A percentile compares a stretch with the other conserved stretches of the same genome.
phyloP scores from a whole-genome alignment of 2,888 invertebrate genomes.

The Eristalinus sepulchralis region DNA sequence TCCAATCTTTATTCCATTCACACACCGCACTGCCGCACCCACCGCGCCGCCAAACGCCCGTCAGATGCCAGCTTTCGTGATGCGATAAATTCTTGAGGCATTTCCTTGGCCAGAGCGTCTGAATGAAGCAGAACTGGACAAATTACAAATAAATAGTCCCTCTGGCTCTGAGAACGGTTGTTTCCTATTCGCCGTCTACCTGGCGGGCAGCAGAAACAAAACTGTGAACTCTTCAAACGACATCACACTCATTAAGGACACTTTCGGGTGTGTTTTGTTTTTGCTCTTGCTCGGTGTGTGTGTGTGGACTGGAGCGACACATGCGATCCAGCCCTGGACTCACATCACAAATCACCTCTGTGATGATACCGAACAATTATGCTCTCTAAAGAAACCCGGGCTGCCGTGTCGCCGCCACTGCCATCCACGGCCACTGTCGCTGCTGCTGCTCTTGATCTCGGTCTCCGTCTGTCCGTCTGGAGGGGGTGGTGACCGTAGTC shows the following conservation, averaged over 20 bases:
- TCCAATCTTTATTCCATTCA: slow-evolving; percentile 38
- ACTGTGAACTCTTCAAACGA: slow-evolving; percentile 68
- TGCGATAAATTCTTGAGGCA: slow-evolving; percentile 52
- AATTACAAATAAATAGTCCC: slow-evolving; percentile 56
- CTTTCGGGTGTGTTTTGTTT: slow-evolving; percentile 55
- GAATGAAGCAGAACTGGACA: slow-evolving; percentile 50
- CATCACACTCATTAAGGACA: slow-evolving; percentile 71
- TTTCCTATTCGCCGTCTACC: slow-evolving; percentile 5
- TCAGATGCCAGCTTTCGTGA: slow-evolving; percentile 55
- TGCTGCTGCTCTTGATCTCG: background rate
- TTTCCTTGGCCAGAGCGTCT: slow-evolving; percentile 9
- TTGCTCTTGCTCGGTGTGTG: slow-evolving; percentile 7
- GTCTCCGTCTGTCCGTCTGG: slow-evolving; percentile 50
- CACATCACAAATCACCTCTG: slow-evolving; percentile 56
- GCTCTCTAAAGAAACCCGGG: background rate
- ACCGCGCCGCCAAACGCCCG: too few relatives aligned
- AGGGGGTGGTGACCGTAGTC: slow-evolving; percentile 68
- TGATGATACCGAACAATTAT: slow-evolving; percentile 71
- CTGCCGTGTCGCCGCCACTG: slow-evolving; percentile 1
- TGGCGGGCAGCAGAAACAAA: slow-evolving; percentile 14
- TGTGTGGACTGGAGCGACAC: slow-evolving; percentile 34
- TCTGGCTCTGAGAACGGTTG: slow-evolving; percentile 22
- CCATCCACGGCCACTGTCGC: background rate
- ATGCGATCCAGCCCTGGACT: slow-evolving; percentile 51
- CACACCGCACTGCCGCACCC: too few relatives aligned